Evolutionary conservation across 2,797 vertebrate genomes (phyloP), one percentile per base, ranked within the genome.

Genomic region (Schizopygopsis malacanthus): DNA sequence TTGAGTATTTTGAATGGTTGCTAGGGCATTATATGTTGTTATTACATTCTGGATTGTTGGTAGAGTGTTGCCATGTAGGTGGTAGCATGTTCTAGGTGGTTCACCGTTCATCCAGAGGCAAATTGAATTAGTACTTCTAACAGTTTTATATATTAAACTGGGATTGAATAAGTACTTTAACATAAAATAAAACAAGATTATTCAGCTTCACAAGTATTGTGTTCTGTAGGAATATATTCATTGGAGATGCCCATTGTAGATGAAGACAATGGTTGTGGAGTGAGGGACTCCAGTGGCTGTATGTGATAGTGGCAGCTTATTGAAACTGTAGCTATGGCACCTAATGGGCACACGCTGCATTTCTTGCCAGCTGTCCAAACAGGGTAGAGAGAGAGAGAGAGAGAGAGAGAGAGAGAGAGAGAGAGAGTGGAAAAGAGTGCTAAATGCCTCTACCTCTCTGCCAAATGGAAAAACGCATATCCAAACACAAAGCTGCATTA

Each of bases 301-400:
- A 28, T 84, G 56, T 18, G 59, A 85, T 54, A 4, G 89, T 94
- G 93, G 91, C 90, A 93, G 89, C 86, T 90, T 87, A 91, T 92
- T 80, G 54, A 15, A 47, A 75, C 67, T 56, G 75, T 25, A 28
- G 70, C 39, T 86, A 52, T 82, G 71, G 83, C 70, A 81, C 78
- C 6, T 72, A 85, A 45, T 37, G 54, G 83, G 82, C 86, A 87
- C 37, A 43, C 39, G 28, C 69, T 80, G 81, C n/a, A 76, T 78
- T 69, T 87, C 71, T 59, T 47, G 37, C 77, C 95, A 95, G 94
- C 94, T 96, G 94, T 95, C 93, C 91, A 95, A 95, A 95, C 93
- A 95, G 86, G 81, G 89, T 90, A 41, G 87, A 89, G 85, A 81
- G 76, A 28, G 87, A 85, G 81, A 72, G 83, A 86, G 88, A 90